Conservation (phyloP, 2,888 invertebrate genomes). For the Platypus cylindrus region DNA sequence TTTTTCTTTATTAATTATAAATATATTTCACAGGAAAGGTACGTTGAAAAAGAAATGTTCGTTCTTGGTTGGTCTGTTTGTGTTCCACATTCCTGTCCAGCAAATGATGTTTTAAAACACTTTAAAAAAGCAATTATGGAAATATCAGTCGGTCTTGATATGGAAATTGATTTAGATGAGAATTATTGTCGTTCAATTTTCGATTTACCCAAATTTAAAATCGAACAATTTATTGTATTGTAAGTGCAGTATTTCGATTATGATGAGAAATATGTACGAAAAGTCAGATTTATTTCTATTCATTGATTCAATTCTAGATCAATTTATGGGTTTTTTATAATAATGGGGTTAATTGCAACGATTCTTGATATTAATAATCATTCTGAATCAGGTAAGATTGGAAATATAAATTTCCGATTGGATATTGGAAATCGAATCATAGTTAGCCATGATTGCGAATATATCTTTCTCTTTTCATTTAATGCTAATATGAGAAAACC, state of each 20-base stretch:
- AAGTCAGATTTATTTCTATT: conserved; percentile 3
- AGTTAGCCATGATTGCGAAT: too few species aligned
- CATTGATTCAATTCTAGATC: conserved; percentile 12
- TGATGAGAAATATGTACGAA: background rate
- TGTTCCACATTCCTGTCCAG: conserved; percentile 33
- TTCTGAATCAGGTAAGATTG: conserved; percentile 2
- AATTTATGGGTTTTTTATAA: conserved; percentile 13
- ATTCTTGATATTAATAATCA: conserved; percentile 7
- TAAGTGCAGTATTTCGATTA: conserved; percentile 7
- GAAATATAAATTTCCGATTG: too few species aligned
- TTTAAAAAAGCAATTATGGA: conserved; percentile 23
- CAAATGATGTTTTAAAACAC: conserved; percentile 27
- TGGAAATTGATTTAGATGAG: conserved; percentile 21
- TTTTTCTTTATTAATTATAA: background rate
- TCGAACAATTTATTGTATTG: conserved; percentile 11
- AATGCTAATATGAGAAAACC: too few species aligned
- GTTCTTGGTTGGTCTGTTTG: conserved; percentile 31
- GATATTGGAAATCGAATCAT: too few species aligned
- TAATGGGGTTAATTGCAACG: conserved; percentile 9
- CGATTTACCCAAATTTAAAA: conserved; percentile 18
- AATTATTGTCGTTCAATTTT: conserved; percentile 22
- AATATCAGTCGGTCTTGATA: conserved; percentile 24
- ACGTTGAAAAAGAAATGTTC: conserved; percentile 19
- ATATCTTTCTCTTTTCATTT: too few species aligned
- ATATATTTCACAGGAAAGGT: conserved; percentile 18